Base-by-base conservation (phyloP, 2,888 invertebrate species). In the Cheilosia vulpina region DNA sequence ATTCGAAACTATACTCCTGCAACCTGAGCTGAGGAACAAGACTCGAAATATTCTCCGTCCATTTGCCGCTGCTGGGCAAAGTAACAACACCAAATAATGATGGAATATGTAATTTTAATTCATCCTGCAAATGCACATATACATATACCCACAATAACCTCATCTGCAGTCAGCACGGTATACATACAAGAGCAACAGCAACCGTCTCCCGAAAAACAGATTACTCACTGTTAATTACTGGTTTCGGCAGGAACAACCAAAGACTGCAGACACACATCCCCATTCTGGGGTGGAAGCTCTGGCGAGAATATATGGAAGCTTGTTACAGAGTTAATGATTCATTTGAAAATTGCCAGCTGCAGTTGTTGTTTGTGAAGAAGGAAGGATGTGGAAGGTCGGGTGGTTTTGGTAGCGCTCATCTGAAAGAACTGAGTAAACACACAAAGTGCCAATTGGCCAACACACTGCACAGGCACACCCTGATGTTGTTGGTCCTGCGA, bases 211-310 rank as follows among this genome's bases (percentile, higher is more conserved):
- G 17, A 62, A 85, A 76, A 81, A 81, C 72, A 85, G 71, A 77
- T 85, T 85, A 81, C 81, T 81, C 81, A 81, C 76, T 68, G 81
- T 81, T 81, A 85, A 85, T 85, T 85, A 77, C 84, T 80, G 66
- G 75, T 76, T 75, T 66, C 69, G 75, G 71, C 75, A 75, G 80
- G 24, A 47, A 79, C 75, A 79, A 62, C 71, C 62, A 66, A 19
- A 79, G 71, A 53, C 52, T 62, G n/a, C 41, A 17, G 31, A 55
- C 27, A 17, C 41, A 50, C 58, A 9, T 19, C 58, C 41, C n/a
- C 7, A 24, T 34, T 27, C 13, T 6, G 9, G 52, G 13, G 17
- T 31, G 69, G 69, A 50, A 71, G 53, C 47, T 27, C 13, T 27
- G 17, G 15, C 72, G 9, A 47, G 19, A 19, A 43, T 13, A 43